Percentiles rank a stretch among this genome's conserved stretches.
Conservation (phyloP, 37 sponge, comb jelly and placozoan species). For the Chondrosia reniformis region DNA sequence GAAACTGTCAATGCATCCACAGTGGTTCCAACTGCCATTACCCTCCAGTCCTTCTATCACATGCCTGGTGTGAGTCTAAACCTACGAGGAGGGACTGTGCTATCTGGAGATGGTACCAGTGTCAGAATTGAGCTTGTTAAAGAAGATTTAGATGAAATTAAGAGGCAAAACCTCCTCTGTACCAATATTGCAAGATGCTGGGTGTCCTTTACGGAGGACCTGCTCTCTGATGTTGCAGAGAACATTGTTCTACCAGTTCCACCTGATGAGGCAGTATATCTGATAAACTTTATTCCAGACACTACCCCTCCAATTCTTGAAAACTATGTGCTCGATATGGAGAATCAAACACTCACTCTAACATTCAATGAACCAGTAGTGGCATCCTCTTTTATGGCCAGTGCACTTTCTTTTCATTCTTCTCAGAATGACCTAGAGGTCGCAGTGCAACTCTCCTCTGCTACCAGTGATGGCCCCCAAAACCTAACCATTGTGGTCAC, state of each 20-base stretch:
- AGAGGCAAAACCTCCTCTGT: constrained; percentile 64
- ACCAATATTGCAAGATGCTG: constrained; percentile 84
- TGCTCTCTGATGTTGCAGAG: constrained; percentile 62
- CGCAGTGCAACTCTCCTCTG: constrained; percentile 50
- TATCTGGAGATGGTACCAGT: constrained; percentile 29
- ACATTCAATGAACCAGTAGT: constrained; percentile 77
- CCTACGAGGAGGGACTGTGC: constrained; percentile 66
- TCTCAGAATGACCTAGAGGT: constrained; percentile 26
- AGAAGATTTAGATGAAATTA: constrained; percentile 60
- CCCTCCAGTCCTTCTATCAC: constrained; percentile 82
- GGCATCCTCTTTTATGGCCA: constrained; percentile 51
- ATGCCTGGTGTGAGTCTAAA: constrained; percentile 35
- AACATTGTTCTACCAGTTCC: constrained; percentile 58
- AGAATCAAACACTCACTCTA: constrained; percentile 57
- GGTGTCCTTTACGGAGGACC: constrained; percentile 61
- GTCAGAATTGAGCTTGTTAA: constrained; percentile 50
- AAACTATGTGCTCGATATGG: constrained; percentile 59
- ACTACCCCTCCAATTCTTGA: constrained; percentile 48
- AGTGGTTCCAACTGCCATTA: constrained; percentile 56
- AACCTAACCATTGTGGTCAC: constrained; percentile 48
- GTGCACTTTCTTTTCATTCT: constrained; percentile 50
- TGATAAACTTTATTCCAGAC: constrained; percentile 58
- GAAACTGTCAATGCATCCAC: constrained; percentile 74
- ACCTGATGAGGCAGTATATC: constrained; percentile 34
- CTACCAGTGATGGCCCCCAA: constrained; percentile 44